These are phyloP conservation scores for Malurus alboscapulatus DNA, from an alignment of 2,113 vertebrate genomes.

Conservation along the genomic window DNA sequence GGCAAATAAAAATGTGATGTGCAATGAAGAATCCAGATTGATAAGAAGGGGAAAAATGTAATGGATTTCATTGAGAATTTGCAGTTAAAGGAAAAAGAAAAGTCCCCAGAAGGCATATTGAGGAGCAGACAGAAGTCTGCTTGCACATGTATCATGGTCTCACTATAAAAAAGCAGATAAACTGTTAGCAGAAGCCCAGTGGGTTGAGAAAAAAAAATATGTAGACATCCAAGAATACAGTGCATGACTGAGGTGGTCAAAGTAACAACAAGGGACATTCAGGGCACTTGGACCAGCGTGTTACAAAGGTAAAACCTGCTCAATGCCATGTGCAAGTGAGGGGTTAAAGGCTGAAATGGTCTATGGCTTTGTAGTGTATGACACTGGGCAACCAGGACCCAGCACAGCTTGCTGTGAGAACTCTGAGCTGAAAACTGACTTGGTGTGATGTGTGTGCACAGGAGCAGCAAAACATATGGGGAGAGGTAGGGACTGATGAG, in stretches of 20 bases:
- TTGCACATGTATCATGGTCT: background rate
- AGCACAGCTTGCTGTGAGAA: background rate
- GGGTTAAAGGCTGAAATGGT: background rate
- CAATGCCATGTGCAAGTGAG: background rate
- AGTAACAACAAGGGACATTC: background rate
- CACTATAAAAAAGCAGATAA: background rate
- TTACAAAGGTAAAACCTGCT: background rate
- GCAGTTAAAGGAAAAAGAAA: background rate
- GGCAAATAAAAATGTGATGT: background rate
- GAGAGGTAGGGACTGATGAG: background rate
- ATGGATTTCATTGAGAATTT: background rate
- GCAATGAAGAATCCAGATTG: background rate
- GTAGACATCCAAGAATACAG: background rate
- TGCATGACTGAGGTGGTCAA: rapidly evolving
- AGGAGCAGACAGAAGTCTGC: background rate
- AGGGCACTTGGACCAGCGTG: background rate
- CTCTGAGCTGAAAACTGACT: background rate
- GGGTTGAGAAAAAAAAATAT: background rate
- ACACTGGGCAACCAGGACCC: background rate
- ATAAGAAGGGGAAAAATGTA: background rate
- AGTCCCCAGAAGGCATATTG: background rate
- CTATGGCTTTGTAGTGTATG: background rate
- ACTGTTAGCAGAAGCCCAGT: background rate
- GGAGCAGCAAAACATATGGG: background rate
- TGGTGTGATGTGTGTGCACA: background rate